A percentile compares a stretch with the other conserved stretches of the same genome.
phyloP scores from a whole-genome alignment of 2,113 vertebrate genomes.

The Amphiprion percula region DNA sequence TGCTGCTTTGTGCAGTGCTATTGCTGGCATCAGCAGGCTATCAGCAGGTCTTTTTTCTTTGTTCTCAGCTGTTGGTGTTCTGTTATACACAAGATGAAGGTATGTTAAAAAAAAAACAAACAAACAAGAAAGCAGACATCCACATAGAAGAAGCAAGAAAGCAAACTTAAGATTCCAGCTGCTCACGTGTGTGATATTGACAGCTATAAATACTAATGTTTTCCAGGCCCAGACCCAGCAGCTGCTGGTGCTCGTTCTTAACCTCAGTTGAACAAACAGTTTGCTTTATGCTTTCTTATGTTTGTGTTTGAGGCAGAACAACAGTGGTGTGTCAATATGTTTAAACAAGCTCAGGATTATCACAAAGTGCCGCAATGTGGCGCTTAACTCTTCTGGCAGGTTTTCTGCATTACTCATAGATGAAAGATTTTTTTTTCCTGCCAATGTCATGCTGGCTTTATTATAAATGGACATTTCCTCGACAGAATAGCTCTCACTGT shows the following conservation, averaged over 20 bases:
- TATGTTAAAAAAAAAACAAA: slow-evolving; percentile 13
- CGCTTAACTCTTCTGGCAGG: slow-evolving; percentile 39
- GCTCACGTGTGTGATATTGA: slow-evolving; percentile 42
- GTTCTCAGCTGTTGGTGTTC: slow-evolving; percentile 66
- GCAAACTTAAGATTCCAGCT: slow-evolving; percentile 48
- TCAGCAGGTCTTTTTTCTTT: slow-evolving; percentile 66
- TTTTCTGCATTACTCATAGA: slow-evolving; percentile 37
- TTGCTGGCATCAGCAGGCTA: slow-evolving; percentile 67
- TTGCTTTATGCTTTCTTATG: slow-evolving; percentile 28
- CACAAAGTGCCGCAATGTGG: slow-evolving; percentile 38
- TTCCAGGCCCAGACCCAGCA: slow-evolving; percentile 6
- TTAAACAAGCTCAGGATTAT: slow-evolving; percentile 46
- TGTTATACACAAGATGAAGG: slow-evolving; percentile 56
- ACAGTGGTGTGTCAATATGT: slow-evolving; percentile 14
- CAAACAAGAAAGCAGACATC: slow-evolving; percentile 11
- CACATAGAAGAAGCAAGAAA: slow-evolving; percentile 15
- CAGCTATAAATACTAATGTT: slow-evolving; percentile 38
- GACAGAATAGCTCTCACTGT: slow-evolving; percentile 7
- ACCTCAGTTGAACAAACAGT: slow-evolving; percentile 33
- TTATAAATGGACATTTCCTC: slow-evolving; percentile 35
- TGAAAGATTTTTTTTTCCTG: background rate
- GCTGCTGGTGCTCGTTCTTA: slow-evolving; percentile 43
- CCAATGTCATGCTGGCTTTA: slow-evolving; percentile 37
- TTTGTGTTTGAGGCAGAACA: slow-evolving; percentile 36
- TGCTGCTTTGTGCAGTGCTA: slow-evolving; percentile 48